phyloP scores from a whole-genome alignment of 2,797 vertebrate species.

The Anguilla megastoma region DNA sequence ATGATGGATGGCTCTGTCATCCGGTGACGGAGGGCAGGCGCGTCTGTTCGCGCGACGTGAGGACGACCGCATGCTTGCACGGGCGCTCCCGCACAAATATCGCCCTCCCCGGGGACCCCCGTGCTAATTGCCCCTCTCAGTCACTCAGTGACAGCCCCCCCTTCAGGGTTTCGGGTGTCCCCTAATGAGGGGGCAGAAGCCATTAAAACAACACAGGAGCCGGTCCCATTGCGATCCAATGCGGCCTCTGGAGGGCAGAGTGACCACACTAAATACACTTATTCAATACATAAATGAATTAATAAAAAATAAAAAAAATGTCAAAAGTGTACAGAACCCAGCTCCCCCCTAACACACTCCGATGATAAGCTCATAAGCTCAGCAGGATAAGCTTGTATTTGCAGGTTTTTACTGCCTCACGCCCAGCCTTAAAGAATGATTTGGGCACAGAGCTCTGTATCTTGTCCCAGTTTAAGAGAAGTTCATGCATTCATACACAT shows the following conservation, averaged over 20 bases:
- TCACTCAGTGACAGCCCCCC: constrained; percentile 20
- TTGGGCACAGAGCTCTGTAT: neutral
- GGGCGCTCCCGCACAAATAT: neutral
- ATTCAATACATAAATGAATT: constrained; percentile 7
- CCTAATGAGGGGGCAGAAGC: constrained; percentile 67
- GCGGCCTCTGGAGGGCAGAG: constrained; percentile 56
- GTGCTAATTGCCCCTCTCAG: constrained; percentile 27
- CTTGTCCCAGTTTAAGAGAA: neutral
- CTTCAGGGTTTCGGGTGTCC: constrained; percentile 62
- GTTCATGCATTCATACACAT: neutral
- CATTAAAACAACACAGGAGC: constrained; percentile 75
- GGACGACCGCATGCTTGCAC: neutral
- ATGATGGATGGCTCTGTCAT: constrained; percentile 8
- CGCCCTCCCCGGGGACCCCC: neutral
- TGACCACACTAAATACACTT: neutral
- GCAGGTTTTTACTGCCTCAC: constrained; percentile 7
- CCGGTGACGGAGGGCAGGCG: neutral
- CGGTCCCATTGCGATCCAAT: constrained; percentile 57
- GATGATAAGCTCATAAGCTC: constrained; percentile 6
- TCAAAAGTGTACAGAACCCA: neutral
- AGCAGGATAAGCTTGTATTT: neutral
- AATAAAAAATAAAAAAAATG: neutral
- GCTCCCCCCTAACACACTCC: neutral
- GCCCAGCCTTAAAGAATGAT: neutral
- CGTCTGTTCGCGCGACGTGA: neutral